phyloP scores from a whole-genome alignment of 2,888 invertebrate genomes.

The Temnothorax unifasciatus region DNA sequence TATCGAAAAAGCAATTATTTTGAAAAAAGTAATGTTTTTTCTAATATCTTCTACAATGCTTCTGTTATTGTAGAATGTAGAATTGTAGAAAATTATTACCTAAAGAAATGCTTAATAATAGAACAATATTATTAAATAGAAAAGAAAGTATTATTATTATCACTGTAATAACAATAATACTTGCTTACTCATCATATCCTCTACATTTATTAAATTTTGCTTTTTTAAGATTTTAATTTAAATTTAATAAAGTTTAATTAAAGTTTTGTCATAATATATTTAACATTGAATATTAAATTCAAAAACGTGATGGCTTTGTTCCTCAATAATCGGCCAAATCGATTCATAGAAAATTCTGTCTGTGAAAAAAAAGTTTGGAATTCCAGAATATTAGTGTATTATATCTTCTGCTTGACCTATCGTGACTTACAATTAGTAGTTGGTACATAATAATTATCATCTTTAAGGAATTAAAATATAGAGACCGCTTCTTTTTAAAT shows the following conservation, averaged over 20 bases:
- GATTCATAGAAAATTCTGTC: neutral
- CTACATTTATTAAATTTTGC: neutral
- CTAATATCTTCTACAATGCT: neutral
- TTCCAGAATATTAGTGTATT: neutral
- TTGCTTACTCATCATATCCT: neutral
- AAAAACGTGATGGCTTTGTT: neutral
- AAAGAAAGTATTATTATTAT: neutral
- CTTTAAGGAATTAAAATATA: neutral
- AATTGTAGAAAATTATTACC: neutral
- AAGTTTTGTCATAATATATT: neutral
- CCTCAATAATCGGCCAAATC: neutral
- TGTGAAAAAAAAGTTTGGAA: neutral
- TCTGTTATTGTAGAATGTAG: neutral
- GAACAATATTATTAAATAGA: neutral
- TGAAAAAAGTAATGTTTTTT: neutral
- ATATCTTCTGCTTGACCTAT: neutral
- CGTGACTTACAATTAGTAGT: neutral
- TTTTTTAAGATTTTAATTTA: constrained; percentile 1
- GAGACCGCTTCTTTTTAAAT: neutral
- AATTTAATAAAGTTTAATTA: constrained; percentile 10
- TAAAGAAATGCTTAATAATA: neutral
- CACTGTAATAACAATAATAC: neutral
- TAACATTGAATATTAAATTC: constrained; percentile 24
- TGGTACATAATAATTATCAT: neutral
- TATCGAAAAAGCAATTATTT: neutral